A percentile compares a stretch with the other conserved stretches of the same genome.
phyloP scores from a whole-genome alignment of 2,113 vertebrate species.

The Spilogale gracilis region DNA sequence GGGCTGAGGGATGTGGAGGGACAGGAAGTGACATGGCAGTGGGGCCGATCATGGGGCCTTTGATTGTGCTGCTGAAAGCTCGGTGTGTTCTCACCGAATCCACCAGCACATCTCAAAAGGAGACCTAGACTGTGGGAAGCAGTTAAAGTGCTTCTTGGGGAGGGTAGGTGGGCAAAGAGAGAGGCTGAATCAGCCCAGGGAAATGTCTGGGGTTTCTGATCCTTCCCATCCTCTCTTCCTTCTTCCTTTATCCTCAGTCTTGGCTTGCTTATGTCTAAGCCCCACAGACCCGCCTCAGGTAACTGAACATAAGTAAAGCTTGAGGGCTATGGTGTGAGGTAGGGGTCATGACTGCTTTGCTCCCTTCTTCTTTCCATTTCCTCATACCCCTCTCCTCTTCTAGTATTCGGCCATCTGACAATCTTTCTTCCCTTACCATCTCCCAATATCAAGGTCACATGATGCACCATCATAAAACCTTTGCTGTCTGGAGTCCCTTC shows the following conservation, averaged over 20 bases:
- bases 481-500: background rate
- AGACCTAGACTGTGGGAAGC: background rate
- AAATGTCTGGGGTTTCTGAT: background rate
- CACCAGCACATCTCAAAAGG: background rate
- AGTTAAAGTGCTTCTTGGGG: background rate
- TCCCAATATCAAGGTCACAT: background rate
- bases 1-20: background rate
- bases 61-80: background rate
- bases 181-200: background rate
- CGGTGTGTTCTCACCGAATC: background rate
- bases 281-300: background rate
- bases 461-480: too few species aligned
- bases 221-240: background rate
- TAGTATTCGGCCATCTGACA: background rate
- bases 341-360: fast-evolving
- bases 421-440: background rate
- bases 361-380: background rate
- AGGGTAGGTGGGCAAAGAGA: background rate
- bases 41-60: background rate
- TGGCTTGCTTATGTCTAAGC: background rate
- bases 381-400: background rate
- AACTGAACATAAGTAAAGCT: background rate
- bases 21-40: background rate
- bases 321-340: background rate
- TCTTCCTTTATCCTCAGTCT: background rate